Evolutionary conservation across 2,888 invertebrate genomes (phyloP), one percentile per base, ranked within the genome.

Genomic region (Cerceris ruficornis): DNA sequence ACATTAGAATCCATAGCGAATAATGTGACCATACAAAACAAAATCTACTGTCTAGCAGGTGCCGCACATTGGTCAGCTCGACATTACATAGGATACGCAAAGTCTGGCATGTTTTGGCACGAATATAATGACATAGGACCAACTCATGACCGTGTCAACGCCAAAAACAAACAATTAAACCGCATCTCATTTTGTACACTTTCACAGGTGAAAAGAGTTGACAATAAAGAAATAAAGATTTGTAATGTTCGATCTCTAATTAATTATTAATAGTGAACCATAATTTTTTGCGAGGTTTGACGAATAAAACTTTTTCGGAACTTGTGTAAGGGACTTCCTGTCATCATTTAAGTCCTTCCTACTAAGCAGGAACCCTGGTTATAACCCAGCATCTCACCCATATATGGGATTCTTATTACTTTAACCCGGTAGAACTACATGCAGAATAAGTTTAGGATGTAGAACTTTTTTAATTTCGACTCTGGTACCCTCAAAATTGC

Each of bases 91-190:
- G 72, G 28, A 4, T 77, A 58, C 67, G 46, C 58, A 15, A 14
- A 46, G 43, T 60, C 75, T 13, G 72, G 69, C 5, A 57, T 49
- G 54, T 58, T 55, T 41, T 80, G 80, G 77, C 55, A 75, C 28
- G 60, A 71, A n/a, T 77, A 77, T 61, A 58, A 80, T n/a, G 80
- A 80, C 68, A 9, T 77, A 39, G 41, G 15, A 46, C 46, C 39
- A 42, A 72, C 42, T 60, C 78, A 68, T 64, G 60, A 43, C 14
- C 49, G 42, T n/a, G 68, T 79, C 15, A 68, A 66, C 11, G 17
- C 57, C 2, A 60, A 42, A 14, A 65, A n/a, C n/a, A 64, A 50
- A 39, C 6, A 28, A 14, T 75, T 4, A 49, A 46, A 28, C 78
- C 72, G 4, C 65, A 75, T 58, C 50, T 79, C 6, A 60, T 72